phyloP scores from a whole-genome alignment of 1,140 invertebrate genomes.

The Dufourea novaeangliae region DNA sequence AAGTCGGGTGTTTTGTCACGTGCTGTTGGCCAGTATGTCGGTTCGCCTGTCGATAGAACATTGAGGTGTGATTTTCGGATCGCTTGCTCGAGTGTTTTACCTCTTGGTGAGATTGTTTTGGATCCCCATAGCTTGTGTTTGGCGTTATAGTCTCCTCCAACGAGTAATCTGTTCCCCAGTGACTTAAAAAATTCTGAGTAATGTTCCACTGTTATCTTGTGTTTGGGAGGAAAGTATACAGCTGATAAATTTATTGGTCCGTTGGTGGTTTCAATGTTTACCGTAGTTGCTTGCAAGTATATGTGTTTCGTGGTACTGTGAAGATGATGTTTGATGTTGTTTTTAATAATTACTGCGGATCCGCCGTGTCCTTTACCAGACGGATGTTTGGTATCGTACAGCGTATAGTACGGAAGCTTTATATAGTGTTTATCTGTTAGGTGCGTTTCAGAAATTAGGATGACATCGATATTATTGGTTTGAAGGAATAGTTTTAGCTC shows the following conservation, averaged over 20 bases:
- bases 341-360: constrained; percentile 61
- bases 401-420: constrained; percentile 38
- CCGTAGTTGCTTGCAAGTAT: constrained; percentile 55
- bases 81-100: no score
- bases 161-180: constrained; percentile 24
- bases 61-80: no score
- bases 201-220: constrained; percentile 43
- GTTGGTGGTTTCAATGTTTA: constrained; percentile 40
- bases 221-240: constrained; percentile 56
- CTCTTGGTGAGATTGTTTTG: background rate
- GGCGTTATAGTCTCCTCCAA: background rate
- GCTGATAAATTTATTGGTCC: background rate
- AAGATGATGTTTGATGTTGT: constrained; percentile 48
- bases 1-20: no score
- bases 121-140: background rate
- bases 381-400: constrained; percentile 47
- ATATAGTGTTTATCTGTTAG: constrained; percentile 50
- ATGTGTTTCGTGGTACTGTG: constrained; percentile 30
- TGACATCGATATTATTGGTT: constrained; percentile 47
- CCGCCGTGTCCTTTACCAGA: constrained; percentile 45
- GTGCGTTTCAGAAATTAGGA: constrained; percentile 37
- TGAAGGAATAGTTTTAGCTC: constrained; percentile 52
- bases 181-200: constrained; percentile 55
- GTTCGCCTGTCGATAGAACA: no score
- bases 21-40: no score